phyloP scores from a whole-genome alignment of 2,797 vertebrate species.

The Lagorchestes hirsutus region DNA sequence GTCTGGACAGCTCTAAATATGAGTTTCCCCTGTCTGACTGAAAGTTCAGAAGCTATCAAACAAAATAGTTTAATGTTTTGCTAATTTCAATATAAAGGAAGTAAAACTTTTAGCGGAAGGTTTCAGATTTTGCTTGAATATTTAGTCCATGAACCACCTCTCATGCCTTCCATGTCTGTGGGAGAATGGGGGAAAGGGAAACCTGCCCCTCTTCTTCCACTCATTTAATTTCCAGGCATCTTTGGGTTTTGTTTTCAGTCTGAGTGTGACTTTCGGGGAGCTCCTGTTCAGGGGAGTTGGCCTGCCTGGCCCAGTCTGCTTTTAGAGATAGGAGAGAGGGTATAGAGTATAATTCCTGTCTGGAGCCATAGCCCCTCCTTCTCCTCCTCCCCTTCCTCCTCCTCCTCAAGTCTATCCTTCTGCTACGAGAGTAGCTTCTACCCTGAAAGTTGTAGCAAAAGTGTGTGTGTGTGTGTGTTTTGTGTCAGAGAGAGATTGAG shows the following conservation, averaged over 20 bases:
- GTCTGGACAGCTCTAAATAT: background rate
- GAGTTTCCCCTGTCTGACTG: background rate
- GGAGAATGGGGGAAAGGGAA: background rate
- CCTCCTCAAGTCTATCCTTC: constrained; percentile 52
- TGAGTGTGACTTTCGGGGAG: background rate
- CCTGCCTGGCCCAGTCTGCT: constrained; percentile 37
- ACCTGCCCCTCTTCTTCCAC: background rate
- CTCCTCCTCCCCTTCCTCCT: constrained; percentile 17
- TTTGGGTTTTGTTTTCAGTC: background rate
- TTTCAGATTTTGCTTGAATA: background rate
- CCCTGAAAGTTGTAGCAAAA: constrained; percentile 77
- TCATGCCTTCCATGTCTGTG: background rate
- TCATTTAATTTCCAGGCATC: background rate
- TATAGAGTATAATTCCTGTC: constrained; percentile 38
- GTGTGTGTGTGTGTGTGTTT: constrained; percentile 25
- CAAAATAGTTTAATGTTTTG: constrained; percentile 50
- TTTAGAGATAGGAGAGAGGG: constrained; percentile 29
- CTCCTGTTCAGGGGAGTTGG: background rate
- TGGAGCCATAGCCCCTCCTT: background rate
- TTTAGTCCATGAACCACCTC: background rate
- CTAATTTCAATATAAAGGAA: constrained; percentile 34
- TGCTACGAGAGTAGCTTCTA: constrained; percentile 73
- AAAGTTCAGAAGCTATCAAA: constrained; percentile 11
- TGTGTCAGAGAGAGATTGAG: too few relatives aligned
- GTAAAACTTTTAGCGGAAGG: background rate